These are phyloP conservation scores for Cynaeus angustus DNA, from an alignment of 2,888 invertebrate genomes.

Conservation along the genomic window DNA sequence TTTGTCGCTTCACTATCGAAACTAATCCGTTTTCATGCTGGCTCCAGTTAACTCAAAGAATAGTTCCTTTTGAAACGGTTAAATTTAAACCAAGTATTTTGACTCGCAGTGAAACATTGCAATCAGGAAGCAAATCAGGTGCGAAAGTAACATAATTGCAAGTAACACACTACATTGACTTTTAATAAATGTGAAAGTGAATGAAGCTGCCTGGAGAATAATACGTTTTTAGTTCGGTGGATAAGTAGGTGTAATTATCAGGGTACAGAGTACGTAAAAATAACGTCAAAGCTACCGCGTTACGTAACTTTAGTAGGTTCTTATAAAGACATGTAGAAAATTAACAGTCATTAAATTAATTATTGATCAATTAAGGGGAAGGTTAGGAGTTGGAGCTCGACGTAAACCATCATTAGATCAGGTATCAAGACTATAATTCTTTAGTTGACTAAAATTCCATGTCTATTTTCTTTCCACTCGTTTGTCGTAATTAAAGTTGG, in stretches of 20 bases:
- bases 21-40: slow-evolving; percentile 26
- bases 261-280: slow-evolving; percentile 9
- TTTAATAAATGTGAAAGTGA: slow-evolving; percentile 29
- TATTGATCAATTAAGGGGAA: slow-evolving; percentile 21
- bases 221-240: slow-evolving; percentile 7
- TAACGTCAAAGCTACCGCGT: slow-evolving; percentile 11
- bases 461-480: neutral
- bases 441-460: too few relatives aligned
- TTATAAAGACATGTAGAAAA: slow-evolving; percentile 19
- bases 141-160: slow-evolving; percentile 15
- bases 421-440: neutral
- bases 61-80: too few relatives aligned
- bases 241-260: slow-evolving; percentile 13
- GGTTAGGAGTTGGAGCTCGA: slow-evolving; percentile 8
- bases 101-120: neutral
- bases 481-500: neutral
- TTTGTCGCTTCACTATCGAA: slow-evolving; percentile 24
- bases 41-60: too few relatives aligned
- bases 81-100: neutral
- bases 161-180: neutral
- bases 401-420: slow-evolving; percentile 3
- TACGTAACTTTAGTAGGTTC: slow-evolving; percentile 19
- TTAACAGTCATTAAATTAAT: slow-evolving; percentile 27
- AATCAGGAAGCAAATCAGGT: slow-evolving; percentile 13
- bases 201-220: neutral